A percentile compares a stretch with the other conserved stretches of the same genome.
Conservation (phyloP, 2,888 invertebrate species). For the Euzetes globulus region DNA sequence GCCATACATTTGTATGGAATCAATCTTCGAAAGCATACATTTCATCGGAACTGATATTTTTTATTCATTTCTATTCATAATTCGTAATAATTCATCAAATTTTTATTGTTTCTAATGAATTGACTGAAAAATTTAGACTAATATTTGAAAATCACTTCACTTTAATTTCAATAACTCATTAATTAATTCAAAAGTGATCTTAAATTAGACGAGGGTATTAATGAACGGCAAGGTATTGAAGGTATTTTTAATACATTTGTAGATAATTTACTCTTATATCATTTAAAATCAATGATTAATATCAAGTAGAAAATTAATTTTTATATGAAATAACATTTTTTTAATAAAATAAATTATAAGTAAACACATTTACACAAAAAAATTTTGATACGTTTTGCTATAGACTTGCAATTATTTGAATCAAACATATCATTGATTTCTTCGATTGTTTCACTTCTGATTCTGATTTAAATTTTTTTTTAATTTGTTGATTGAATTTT, state of each 20-base stretch:
- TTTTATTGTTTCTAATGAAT: too few relatives aligned
- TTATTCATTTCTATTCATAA: background rate
- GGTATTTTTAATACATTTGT: background rate
- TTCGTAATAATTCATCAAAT: background rate
- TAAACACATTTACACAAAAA: too few relatives aligned
- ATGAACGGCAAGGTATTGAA: background rate
- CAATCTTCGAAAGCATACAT: background rate
- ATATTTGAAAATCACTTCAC: background rate
- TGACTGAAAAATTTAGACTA: too few relatives aligned
- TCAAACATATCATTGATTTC: too few relatives aligned
- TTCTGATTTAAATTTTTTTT: too few relatives aligned
- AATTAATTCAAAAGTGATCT: background rate
- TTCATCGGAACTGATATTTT: background rate
- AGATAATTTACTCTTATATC: background rate
- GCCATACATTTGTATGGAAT: background rate
- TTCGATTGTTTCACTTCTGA: too few relatives aligned
- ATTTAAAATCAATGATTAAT: background rate
- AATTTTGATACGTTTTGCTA: too few relatives aligned
- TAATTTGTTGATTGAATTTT: background rate
- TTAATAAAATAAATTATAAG: too few relatives aligned
- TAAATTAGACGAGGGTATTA: background rate
- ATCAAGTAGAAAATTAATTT: background rate
- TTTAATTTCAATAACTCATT: background rate
- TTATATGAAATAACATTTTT: too few relatives aligned
- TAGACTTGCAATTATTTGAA: too few relatives aligned